These are phyloP conservation scores for Agrotis puta DNA, from an alignment of 2,888 invertebrate genomes.

Conservation along the genomic window DNA sequence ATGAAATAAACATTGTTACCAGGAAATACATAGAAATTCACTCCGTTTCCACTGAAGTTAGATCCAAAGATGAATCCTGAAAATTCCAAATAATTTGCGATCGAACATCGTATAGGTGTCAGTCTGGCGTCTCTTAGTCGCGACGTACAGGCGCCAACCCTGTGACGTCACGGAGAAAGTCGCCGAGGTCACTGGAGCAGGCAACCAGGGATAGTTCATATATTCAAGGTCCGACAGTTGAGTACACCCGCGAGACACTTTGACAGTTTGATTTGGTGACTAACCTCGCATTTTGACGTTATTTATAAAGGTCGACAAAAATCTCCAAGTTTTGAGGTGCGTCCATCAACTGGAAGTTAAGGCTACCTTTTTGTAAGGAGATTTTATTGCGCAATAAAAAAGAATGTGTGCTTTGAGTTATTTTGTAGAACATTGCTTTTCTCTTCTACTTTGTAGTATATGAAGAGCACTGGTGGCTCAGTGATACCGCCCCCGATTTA, in stretches of 20 bases:
- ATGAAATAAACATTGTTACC: too few relatives aligned
- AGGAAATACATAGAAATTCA: neutral
- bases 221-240: slow-evolving; percentile 76
- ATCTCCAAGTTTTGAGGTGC: slow-evolving; percentile 32
- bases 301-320: slow-evolving; percentile 54
- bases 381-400: slow-evolving; percentile 29
- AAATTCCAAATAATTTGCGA: slow-evolving; percentile 33
- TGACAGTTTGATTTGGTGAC: slow-evolving; percentile 61
- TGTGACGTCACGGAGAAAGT: slow-evolving; percentile 80
- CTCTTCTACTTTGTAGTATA: neutral
- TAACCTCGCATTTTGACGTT: slow-evolving; percentile 43
- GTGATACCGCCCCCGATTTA: too few relatives aligned
- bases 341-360: slow-evolving; percentile 37
- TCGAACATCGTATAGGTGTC: slow-evolving; percentile 62
- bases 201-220: slow-evolving; percentile 66
- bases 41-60: neutral
- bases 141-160: slow-evolving; percentile 74
- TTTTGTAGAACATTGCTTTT: neutral
- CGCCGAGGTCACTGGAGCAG: slow-evolving; percentile 77
- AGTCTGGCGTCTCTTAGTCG: slow-evolving; percentile 69
- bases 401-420: too few relatives aligned
- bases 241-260: slow-evolving; percentile 44
- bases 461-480: too few relatives aligned
- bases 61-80: slow-evolving; percentile 12
- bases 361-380: slow-evolving; percentile 3